Evolutionary conservation across 2,797 vertebrate genomes (phyloP).

Genomic region (Cichlasoma orientale): DNA sequence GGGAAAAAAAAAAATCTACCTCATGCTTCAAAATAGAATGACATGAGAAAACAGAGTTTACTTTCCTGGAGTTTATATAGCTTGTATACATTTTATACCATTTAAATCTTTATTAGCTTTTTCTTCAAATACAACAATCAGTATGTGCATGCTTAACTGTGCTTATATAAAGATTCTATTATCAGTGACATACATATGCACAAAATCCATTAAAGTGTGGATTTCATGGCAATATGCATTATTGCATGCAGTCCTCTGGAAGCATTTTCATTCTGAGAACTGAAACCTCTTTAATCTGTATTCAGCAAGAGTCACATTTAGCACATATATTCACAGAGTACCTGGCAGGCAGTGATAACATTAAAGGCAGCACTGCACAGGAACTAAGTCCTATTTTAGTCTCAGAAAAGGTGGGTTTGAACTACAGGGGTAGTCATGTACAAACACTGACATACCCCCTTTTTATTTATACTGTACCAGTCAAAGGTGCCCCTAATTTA

Average conservation of each 20-base stretch:
- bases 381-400: slow-evolving; percentile 38
- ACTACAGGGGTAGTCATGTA: slow-evolving; percentile 7
- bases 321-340: slow-evolving; percentile 24
- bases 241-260: not conserved
- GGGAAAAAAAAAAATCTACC: not conserved
- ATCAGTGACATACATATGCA: not conserved
- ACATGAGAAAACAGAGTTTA: not conserved
- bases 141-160: not conserved
- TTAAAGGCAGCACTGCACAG: slow-evolving; percentile 23
- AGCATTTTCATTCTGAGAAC: not conserved
- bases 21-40: not conserved
- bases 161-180: not conserved
- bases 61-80: not conserved
- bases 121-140: too few species aligned
- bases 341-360: slow-evolving; percentile 58
- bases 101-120: too few species aligned
- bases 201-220: not conserved
- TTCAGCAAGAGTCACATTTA: slow-evolving; percentile 25
- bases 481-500: not conserved
- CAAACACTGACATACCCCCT: not conserved
- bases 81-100: too few species aligned
- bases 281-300: slow-evolving; percentile 26
- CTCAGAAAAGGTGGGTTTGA: slow-evolving; percentile 25
- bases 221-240: not conserved
- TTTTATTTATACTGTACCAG: slow-evolving; percentile 25